Percentiles rank a stretch among this genome's conserved stretches.
These are phyloP conservation scores for Phrynocephalus vlangalii DNA, from an alignment of 2,797 vertebrate species.

Conservation along the genomic window DNA sequence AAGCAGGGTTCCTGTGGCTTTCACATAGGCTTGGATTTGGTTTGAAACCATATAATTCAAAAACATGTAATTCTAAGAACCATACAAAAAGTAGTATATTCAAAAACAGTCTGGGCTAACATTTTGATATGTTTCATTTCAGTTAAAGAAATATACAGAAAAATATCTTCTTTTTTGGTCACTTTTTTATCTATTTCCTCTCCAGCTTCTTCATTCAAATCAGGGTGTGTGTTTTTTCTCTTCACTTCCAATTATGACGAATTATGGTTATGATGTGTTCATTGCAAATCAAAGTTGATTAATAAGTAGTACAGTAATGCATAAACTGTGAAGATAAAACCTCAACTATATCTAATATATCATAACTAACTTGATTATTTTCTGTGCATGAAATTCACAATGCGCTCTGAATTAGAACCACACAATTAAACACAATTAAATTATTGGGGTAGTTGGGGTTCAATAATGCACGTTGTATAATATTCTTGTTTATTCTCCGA, in stretches of 20 bases:
- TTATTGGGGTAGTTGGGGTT: not conserved
- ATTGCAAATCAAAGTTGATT: constrained; percentile 42
- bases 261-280: not conserved
- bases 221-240: not conserved
- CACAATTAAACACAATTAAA: not conserved
- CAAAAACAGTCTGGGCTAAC: not conserved
- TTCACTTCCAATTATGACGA: not conserved
- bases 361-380: constrained; percentile 28
- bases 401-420: not conserved
- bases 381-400: constrained; percentile 18
- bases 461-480: not conserved
- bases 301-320: constrained; percentile 29
- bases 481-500: not conserved
- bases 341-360: not conserved
- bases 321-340: constrained; percentile 29
- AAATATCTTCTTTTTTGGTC: not conserved
- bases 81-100: not conserved
- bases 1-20: not conserved
- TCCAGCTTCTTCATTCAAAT: not conserved
- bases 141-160: not conserved
- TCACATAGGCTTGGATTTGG: constrained; percentile 24
- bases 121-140: not conserved
- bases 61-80: not conserved
- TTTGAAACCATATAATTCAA: constrained; percentile 5
- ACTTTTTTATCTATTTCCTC: constrained; percentile 32